phyloP scores from a whole-genome alignment of 2,888 invertebrate species.

The Reticulitermes lucifugus region DNA sequence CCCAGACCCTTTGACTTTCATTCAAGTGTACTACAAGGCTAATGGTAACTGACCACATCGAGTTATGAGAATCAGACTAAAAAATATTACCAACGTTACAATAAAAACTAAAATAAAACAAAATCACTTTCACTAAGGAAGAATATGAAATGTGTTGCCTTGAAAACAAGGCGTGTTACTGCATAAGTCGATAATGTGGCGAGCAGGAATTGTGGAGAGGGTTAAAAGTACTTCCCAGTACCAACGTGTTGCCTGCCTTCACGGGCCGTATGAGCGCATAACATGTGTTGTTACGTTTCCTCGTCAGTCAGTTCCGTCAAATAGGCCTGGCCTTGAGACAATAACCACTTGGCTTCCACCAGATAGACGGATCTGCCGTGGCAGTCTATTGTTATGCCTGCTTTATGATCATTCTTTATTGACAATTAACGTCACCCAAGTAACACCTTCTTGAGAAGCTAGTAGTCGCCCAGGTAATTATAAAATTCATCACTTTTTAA shows the following conservation, averaged over 20 bases:
- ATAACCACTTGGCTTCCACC: neutral
- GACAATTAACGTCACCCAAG: too few species aligned
- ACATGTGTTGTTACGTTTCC: neutral
- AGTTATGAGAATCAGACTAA: neutral
- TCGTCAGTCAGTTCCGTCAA: neutral
- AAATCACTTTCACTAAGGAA: slow-evolving; percentile 38
- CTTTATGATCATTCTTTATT: too few species aligned
- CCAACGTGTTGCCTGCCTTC: neutral
- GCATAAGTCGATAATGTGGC: too few species aligned
- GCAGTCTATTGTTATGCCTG: neutral
- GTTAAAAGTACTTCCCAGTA: neutral
- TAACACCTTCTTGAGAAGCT: too few species aligned
- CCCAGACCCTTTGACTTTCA: slow-evolving; percentile 16
- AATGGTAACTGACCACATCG: slow-evolving; percentile 11
- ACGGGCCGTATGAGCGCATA: neutral
- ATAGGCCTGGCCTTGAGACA: neutral
- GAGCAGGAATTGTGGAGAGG: too few species aligned
- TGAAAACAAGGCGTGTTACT: slow-evolving; percentile 34
- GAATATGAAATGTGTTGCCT: slow-evolving; percentile 1
- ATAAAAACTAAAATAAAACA: neutral
- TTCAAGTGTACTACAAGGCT: slow-evolving; percentile 24
- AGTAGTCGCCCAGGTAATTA: too few species aligned
- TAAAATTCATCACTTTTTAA: too few species aligned
- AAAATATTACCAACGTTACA: neutral
- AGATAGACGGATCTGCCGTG: neutral